A percentile compares a stretch with the other conserved stretches of the same genome.
Evolutionary conservation across 1,140 invertebrate species (phyloP).

Genomic region (Zaprionus ornatus): DNA sequence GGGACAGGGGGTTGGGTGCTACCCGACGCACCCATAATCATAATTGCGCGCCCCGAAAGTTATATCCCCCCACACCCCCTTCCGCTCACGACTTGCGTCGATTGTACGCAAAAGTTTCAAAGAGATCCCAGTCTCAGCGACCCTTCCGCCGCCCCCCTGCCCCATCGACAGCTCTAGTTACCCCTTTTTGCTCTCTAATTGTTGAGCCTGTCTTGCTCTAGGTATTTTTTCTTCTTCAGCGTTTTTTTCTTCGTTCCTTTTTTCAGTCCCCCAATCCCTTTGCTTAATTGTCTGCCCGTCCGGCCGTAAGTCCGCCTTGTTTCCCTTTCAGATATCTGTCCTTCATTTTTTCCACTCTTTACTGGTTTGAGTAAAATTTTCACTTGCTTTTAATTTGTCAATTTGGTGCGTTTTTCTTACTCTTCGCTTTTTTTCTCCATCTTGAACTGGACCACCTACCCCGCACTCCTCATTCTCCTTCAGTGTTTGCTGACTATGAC

Average conservation of each 20-base stretch:
- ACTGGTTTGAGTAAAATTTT: conserved; percentile 48
- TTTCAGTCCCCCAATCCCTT: conserved; percentile 35
- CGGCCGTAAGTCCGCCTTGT: conserved; percentile 18
- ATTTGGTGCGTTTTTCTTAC: conserved; percentile 46
- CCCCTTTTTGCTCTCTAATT: conserved; percentile 56
- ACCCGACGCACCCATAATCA: conserved; percentile 73
- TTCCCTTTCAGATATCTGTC: conserved; percentile 52
- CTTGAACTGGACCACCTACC: conserved; percentile 7
- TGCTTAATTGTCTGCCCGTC: conserved; percentile 66
- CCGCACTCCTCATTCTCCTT: background rate
- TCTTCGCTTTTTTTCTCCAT: conserved; percentile 12
- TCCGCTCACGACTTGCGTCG: conserved; percentile 46
- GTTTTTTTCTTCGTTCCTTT: background rate
- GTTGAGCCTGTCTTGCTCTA: conserved; percentile 44
- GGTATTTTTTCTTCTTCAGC: conserved; percentile 12
- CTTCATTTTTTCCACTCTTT: conserved; percentile 34
- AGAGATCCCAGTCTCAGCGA: background rate
- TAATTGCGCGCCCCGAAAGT: conserved; percentile 68
- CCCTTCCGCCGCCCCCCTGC: background rate
- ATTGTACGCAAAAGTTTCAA: conserved; percentile 42
- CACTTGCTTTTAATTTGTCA: conserved; percentile 79
- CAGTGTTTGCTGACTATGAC: conserved; percentile 42
- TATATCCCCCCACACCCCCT: background rate
- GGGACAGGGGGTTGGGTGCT: background rate
- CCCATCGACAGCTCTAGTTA: background rate